phyloP scores from a whole-genome alignment of 2,797 vertebrate genomes.

The Ficedula albicollis region DNA sequence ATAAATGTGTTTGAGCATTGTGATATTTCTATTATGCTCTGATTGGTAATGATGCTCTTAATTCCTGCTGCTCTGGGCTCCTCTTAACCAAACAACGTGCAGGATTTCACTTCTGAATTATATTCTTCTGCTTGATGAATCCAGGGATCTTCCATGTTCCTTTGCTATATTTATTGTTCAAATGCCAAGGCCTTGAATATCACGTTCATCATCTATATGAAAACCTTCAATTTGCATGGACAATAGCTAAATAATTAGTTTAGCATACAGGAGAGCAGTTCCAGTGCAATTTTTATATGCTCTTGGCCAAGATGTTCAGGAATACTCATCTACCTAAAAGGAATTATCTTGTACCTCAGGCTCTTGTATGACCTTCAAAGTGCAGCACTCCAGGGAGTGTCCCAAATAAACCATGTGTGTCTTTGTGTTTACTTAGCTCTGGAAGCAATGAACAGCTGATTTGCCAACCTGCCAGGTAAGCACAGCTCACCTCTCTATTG shows the following conservation, averaged over 20 bases:
- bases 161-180: not conserved
- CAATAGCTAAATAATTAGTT: not conserved
- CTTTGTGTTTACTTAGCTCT: not conserved
- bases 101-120: not conserved
- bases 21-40: constrained; percentile 3
- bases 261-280: not conserved
- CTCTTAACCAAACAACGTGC: not conserved
- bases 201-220: rapidly evolving
- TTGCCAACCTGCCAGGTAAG: not conserved
- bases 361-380: not conserved
- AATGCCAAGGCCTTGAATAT: not conserved
- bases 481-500: not conserved
- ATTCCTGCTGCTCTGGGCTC: not conserved
- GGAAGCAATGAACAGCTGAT: not conserved
- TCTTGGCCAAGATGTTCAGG: not conserved
- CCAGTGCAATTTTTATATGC: not conserved
- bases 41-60: not conserved
- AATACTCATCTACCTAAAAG: not conserved
- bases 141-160: not conserved
- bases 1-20: not conserved
- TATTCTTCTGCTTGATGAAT: not conserved
- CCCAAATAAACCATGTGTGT: not conserved
- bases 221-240: not conserved
- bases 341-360: not conserved
- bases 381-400: not conserved